phyloP scores from a whole-genome alignment of 2,113 vertebrate genomes.

The Narcine bancroftii region DNA sequence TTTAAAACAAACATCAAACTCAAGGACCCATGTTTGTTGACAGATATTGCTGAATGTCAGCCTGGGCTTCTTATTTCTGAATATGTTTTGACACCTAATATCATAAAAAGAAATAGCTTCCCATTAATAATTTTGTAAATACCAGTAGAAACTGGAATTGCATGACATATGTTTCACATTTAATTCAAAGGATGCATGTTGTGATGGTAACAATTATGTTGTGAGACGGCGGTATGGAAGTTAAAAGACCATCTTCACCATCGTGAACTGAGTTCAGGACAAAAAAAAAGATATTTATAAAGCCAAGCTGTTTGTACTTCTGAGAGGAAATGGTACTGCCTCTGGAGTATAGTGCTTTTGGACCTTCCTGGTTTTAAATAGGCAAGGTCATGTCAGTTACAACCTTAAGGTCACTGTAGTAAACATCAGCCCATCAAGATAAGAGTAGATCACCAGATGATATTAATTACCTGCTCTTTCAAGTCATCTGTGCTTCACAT shows the following conservation, averaged over 20 bases:
- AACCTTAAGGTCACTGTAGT: conserved; percentile 49
- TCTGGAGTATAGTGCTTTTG: conserved; percentile 43
- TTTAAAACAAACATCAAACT: neutral
- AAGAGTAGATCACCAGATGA: conserved; percentile 63
- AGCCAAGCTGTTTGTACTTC: conserved; percentile 43
- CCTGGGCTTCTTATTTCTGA: neutral
- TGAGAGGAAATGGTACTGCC: conserved; percentile 38
- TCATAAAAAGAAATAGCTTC: neutral
- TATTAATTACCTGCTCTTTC: conserved; percentile 68
- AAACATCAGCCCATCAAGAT: conserved; percentile 61
- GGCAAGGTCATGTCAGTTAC: conserved; percentile 48
- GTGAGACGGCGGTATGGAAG: conserved; percentile 25
- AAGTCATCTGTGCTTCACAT: conserved; percentile 61
- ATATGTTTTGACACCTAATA: neutral
- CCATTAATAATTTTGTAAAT: neutral
- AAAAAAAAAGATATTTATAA: conserved; percentile 38
- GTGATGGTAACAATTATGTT: conserved; percentile 35
- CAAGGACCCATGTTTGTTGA: neutral
- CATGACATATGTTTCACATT: conserved; percentile 18
- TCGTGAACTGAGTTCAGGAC: conserved; percentile 20
- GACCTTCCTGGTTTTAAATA: conserved; percentile 44
- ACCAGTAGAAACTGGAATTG: neutral
- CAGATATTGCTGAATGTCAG: neutral
- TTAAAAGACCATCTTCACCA: conserved; percentile 35
- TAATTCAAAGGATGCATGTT: conserved; percentile 22